Percentiles rank a stretch among this genome's conserved stretches.
These are phyloP conservation scores for Eristalis pertinax DNA, from an alignment of 2,888 invertebrate genomes.

Conservation along the genomic window DNA sequence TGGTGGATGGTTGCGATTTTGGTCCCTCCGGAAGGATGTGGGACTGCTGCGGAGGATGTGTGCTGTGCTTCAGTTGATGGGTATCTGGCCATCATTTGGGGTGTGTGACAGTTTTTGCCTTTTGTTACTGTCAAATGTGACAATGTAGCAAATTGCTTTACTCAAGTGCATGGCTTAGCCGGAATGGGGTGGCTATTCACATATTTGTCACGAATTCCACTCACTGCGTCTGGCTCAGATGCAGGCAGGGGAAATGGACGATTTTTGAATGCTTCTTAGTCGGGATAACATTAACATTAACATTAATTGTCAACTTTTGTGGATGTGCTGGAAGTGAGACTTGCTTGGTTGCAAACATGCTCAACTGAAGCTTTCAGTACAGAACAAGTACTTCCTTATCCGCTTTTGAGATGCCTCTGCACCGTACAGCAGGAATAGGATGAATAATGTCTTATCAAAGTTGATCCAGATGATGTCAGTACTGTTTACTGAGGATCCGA, in stretches of 20 bases:
- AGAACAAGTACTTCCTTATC: too few species aligned
- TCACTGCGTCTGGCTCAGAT: background rate
- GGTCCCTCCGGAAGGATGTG: background rate
- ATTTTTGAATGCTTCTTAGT: background rate
- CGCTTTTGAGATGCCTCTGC: too few species aligned
- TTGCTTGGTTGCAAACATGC: background rate
- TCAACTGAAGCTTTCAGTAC: too few species aligned
- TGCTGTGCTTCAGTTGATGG: background rate
- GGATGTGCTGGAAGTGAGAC: background rate
- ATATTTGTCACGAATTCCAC: background rate
- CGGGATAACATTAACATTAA: background rate
- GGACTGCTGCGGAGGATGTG: background rate
- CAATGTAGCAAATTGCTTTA: background rate
- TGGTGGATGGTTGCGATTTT: background rate
- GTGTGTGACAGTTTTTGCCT: background rate
- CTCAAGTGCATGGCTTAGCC: background rate
- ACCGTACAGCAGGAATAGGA: too few species aligned
- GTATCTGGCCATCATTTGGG: background rate
- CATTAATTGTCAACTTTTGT: background rate
- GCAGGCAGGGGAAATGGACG: too few species aligned
- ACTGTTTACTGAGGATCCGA: too few species aligned
- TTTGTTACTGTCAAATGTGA: background rate
- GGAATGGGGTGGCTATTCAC: background rate
- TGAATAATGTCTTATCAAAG: too few species aligned
- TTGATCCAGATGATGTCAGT: too few species aligned